These are phyloP conservation scores for Laterallus jamaicensis DNA, from an alignment of 2,113 vertebrate genomes.

Conservation along the genomic window DNA sequence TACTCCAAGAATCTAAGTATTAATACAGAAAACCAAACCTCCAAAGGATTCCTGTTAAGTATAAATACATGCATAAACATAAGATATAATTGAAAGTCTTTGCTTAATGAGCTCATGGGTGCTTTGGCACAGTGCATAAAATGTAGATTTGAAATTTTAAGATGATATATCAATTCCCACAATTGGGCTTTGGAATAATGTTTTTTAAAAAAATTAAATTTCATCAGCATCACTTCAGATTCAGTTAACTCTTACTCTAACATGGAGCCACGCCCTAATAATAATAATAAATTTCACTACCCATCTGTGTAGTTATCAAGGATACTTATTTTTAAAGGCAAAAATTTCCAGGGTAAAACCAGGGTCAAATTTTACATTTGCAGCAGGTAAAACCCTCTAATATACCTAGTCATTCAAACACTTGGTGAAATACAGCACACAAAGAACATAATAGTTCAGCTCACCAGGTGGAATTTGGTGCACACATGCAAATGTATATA, in stretches of 20 bases:
- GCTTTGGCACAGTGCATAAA: slow-evolving; percentile 22
- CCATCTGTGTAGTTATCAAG: not conserved
- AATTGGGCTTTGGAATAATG: not conserved
- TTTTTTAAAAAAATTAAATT: not conserved
- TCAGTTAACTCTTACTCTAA: not conserved
- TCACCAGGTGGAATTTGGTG: not conserved
- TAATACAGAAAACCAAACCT: slow-evolving; percentile 38
- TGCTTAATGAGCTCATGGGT: slow-evolving; percentile 47
- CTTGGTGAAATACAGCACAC: not conserved
- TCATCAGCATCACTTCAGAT: not conserved
- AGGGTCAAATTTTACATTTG: not conserved
- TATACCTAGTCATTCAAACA: not conserved
- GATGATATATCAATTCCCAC: not conserved
- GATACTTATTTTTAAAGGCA: not conserved
- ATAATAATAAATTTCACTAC: not conserved
- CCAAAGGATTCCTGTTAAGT: slow-evolving; percentile 52
- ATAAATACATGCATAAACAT: slow-evolving; percentile 53
- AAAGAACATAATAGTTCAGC: not conserved
- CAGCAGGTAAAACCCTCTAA: not conserved
- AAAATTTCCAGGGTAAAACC: slow-evolving; percentile 12
- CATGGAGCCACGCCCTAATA: not conserved
- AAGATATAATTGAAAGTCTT: slow-evolving; percentile 45
- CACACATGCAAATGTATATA: not conserved
- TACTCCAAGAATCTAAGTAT: slow-evolving; percentile 11
- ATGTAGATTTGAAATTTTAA: slow-evolving; percentile 44